These are phyloP conservation scores for Chloropsis hardwickii DNA, from an alignment of 2,113 vertebrate genomes.

Conservation along the genomic window DNA sequence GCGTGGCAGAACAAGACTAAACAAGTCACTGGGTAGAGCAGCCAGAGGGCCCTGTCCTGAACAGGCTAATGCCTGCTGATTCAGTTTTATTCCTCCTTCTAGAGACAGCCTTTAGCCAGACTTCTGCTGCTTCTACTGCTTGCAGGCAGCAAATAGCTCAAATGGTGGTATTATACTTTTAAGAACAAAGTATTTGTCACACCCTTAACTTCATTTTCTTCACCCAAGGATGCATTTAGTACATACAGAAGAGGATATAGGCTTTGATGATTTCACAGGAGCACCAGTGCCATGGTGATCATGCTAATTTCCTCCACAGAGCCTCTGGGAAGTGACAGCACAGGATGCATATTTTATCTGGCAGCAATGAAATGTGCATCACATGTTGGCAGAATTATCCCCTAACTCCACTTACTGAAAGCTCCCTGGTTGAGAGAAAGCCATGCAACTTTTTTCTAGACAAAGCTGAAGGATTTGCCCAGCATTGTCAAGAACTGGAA, in stretches of 20 bases:
- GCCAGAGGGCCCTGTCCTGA: background rate
- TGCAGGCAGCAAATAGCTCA: background rate
- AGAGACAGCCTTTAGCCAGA: background rate
- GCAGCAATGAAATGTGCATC: background rate
- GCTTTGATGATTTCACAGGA: background rate
- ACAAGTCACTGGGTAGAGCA: constrained; percentile 1
- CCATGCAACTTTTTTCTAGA: background rate
- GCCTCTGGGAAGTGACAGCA: background rate
- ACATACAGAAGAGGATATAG: background rate
- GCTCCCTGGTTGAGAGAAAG: background rate
- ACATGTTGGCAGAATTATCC: background rate
- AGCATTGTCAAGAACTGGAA: background rate
- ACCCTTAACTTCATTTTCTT: background rate
- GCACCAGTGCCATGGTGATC: background rate
- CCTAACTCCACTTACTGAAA: background rate
- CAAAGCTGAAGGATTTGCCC: background rate
- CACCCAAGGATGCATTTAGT: background rate
- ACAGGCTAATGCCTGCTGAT: background rate
- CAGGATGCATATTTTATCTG: background rate
- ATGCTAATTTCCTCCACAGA: background rate
- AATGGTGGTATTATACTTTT: background rate
- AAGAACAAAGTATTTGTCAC: background rate
- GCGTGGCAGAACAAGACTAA: background rate
- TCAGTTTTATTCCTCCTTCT: background rate
- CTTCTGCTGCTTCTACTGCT: background rate